Percentiles rank a stretch among this genome's conserved stretches.
These are phyloP conservation scores for Ecliptopera silaceata DNA, from an alignment of 2,888 invertebrate genomes.

Conservation along the genomic window DNA sequence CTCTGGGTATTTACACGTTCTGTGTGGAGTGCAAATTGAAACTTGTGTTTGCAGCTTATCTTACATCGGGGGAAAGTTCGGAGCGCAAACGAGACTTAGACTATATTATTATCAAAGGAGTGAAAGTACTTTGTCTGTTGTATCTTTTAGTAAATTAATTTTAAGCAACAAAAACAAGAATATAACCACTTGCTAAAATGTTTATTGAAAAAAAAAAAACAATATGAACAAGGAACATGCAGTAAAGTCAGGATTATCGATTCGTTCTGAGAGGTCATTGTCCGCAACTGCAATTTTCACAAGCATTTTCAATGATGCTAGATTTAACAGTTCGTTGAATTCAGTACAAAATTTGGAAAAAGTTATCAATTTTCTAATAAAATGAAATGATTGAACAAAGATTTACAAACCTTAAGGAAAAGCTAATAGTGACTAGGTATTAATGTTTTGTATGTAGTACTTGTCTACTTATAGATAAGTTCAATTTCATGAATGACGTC, in stretches of 20 bases:
- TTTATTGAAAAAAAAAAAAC: not conserved
- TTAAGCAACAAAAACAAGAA: too few relatives aligned
- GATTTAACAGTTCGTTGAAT: constrained; percentile 17
- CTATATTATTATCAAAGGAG: too few relatives aligned
- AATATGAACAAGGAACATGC: too few relatives aligned
- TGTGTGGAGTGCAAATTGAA: constrained; percentile 18
- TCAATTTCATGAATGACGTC: not conserved
- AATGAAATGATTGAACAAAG: too few relatives aligned
- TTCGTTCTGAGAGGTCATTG: constrained; percentile 50
- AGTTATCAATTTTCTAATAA: constrained; percentile 8
- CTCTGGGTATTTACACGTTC: constrained; percentile 15
- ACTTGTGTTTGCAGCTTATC: not conserved
- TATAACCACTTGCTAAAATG: too few relatives aligned
- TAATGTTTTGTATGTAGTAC: not conserved
- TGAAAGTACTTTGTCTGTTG: too few relatives aligned
- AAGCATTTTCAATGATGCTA: constrained; percentile 15
- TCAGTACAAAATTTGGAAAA: constrained; percentile 11
- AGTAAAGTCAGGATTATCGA: too few relatives aligned
- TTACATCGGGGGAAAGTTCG: constrained; percentile 1
- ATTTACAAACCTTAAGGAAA: too few relatives aligned
- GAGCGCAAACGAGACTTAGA: not conserved
- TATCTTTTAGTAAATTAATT: too few relatives aligned
- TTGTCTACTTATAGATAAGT: not conserved
- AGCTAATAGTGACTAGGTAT: not conserved
- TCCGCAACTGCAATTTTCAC: constrained; percentile 42